phyloP scores from a whole-genome alignment of 2,888 invertebrate genomes.

The Quadroppia sp. region DNA sequence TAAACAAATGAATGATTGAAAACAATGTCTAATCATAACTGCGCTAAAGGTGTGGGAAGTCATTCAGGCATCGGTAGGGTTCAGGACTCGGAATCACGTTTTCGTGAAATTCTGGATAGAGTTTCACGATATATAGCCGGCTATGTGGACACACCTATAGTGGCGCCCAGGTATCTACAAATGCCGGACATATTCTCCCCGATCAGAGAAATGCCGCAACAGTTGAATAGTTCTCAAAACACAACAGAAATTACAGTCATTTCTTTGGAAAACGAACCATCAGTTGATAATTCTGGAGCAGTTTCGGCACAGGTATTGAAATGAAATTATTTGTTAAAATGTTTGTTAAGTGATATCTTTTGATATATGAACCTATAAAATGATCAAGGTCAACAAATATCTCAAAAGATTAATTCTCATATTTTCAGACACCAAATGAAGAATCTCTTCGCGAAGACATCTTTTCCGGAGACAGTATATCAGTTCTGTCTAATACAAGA shows the following conservation, averaged over 20 bases:
- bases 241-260: not conserved
- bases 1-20: conserved; percentile 45
- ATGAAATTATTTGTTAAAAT: no score
- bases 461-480: conserved; percentile 37
- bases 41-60: conserved; percentile 48
- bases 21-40: not conserved
- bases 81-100: conserved; percentile 48
- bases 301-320: no score
- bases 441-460: conserved; percentile 33
- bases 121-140: conserved; percentile 47
- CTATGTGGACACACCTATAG: conserved; percentile 44
- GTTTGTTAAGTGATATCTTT: no score
- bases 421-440: conserved; percentile 8
- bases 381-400: no score
- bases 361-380: no score
- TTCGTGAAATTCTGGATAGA: conserved; percentile 48
- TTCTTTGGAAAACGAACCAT: not conserved
- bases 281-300: conserved; percentile 2
- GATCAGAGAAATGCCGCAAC: not conserved
- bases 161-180: conserved; percentile 35
- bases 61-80: conserved; percentile 49
- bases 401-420: no score
- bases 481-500: conserved; percentile 29
- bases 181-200: conserved; percentile 32
- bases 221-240: not conserved